Conservation (phyloP, 2,797 vertebrate genomes). For the Tenualosa thibaudeaui region DNA sequence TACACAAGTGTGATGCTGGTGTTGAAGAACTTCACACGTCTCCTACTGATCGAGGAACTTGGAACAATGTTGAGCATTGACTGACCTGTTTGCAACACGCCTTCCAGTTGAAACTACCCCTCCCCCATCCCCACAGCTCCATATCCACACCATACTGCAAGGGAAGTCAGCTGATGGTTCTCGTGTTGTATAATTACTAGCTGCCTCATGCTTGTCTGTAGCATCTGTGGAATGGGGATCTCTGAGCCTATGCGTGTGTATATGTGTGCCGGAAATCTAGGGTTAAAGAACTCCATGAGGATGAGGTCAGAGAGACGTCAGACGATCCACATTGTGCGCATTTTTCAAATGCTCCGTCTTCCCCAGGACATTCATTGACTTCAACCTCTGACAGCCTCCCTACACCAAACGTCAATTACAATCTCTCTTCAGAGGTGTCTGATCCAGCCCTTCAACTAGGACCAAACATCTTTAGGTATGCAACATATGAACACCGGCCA, state of each 20-base stretch:
- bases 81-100: neutral
- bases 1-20: neutral
- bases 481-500: neutral
- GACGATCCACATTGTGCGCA: slow-evolving; percentile 12
- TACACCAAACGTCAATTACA: neutral
- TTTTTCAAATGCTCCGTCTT: neutral
- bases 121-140: neutral
- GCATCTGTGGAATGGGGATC: neutral
- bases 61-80: neutral
- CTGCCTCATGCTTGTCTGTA: neutral
- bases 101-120: neutral
- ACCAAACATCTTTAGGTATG: neutral
- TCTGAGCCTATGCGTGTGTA: neutral
- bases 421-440: neutral
- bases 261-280: neutral
- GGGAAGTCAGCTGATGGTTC: slow-evolving; percentile 2
- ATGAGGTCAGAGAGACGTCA: slow-evolving; percentile 3
- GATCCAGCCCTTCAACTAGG: neutral
- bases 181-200: neutral
- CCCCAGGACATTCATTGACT: neutral
- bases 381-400: neutral
- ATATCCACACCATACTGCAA: slow-evolving; percentile 31
- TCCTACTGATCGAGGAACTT: neutral
- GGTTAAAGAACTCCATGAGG: slow-evolving; percentile 7
- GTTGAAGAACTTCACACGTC: neutral